A percentile compares a stretch with the other conserved stretches of the same genome.
These are phyloP conservation scores for Nesoenas mayeri DNA, from an alignment of 2,113 vertebrate genomes.

Conservation along the genomic window DNA sequence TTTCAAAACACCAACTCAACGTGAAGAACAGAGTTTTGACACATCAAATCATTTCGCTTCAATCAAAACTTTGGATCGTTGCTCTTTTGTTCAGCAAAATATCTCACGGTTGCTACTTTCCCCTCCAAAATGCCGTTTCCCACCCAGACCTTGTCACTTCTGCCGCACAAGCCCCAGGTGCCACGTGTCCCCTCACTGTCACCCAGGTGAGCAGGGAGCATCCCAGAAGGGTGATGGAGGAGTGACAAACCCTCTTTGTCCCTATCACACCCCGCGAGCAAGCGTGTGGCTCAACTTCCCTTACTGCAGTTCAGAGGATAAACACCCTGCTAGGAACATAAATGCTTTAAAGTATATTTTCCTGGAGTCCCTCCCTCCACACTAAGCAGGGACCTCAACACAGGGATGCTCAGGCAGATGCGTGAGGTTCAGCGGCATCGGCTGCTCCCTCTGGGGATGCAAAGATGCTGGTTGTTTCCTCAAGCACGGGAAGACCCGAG, in stretches of 20 bases:
- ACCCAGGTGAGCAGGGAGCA: background rate
- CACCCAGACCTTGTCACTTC: background rate
- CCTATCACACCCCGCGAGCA: background rate
- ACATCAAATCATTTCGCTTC: conserved; percentile 57
- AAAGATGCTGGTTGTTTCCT: background rate
- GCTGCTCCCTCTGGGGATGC: background rate
- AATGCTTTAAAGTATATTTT: background rate
- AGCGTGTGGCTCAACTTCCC: background rate
- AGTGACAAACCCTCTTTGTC: background rate
- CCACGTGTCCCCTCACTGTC: background rate
- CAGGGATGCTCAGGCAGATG: background rate
- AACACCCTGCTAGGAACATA: background rate
- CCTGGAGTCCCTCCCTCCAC: background rate
- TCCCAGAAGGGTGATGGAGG: background rate
- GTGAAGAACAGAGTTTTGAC: conserved; percentile 49
- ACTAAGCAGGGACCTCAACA: accelerated
- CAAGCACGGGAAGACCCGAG: background rate
- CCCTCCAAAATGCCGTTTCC: background rate
- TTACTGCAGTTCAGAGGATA: background rate
- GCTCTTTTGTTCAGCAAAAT: background rate
- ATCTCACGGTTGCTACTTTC: background rate
- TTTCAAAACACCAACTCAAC: conserved; percentile 61
- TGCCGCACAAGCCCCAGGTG: background rate
- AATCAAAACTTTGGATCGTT: conserved; percentile 39
- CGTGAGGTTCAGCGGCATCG: background rate